A percentile compares a stretch with the other conserved stretches of the same genome.
phyloP scores from a whole-genome alignment of 2,888 invertebrate species.

The Epinotia brunnichana region DNA sequence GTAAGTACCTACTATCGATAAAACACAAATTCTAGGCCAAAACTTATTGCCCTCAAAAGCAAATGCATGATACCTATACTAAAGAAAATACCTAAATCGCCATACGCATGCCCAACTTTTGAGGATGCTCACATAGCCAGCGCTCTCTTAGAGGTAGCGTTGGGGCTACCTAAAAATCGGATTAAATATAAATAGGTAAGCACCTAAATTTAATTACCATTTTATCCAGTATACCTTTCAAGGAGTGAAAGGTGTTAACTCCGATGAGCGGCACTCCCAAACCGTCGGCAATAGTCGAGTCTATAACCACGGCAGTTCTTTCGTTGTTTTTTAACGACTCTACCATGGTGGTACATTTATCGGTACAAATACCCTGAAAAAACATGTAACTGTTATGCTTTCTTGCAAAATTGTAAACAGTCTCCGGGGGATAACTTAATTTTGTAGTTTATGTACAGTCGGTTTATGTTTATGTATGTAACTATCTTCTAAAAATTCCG shows the following conservation, averaged over 20 bases:
- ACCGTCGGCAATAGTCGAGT: slow-evolving; percentile 92
- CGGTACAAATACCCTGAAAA: slow-evolving; percentile 70
- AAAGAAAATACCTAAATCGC: no score
- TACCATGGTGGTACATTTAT: slow-evolving; percentile 72
- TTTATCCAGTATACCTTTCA: slow-evolving; percentile 74
- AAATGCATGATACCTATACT: no score
- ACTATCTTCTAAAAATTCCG: background rate
- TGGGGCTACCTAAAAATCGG: background rate
- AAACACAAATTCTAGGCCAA: no score
- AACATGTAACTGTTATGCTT: background rate
- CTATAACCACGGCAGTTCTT: slow-evolving; percentile 86
- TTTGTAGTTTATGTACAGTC: background rate
- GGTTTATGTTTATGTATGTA: background rate
- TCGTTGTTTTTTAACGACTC: slow-evolving; percentile 86
- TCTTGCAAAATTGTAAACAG: background rate
- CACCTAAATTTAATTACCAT: slow-evolving; percentile 61
- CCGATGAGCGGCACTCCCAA: slow-evolving; percentile 78
- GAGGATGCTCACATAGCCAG: no score
- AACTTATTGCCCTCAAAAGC: no score
- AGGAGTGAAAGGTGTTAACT: slow-evolving; percentile 71
- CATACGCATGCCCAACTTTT: no score
- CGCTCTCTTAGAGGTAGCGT: background rate
- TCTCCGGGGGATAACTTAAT: background rate
- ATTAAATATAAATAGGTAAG: background rate
- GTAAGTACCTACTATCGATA: no score